These are phyloP conservation scores for Stratiomys singularior DNA, from an alignment of 2,888 invertebrate genomes.

Conservation along the genomic window DNA sequence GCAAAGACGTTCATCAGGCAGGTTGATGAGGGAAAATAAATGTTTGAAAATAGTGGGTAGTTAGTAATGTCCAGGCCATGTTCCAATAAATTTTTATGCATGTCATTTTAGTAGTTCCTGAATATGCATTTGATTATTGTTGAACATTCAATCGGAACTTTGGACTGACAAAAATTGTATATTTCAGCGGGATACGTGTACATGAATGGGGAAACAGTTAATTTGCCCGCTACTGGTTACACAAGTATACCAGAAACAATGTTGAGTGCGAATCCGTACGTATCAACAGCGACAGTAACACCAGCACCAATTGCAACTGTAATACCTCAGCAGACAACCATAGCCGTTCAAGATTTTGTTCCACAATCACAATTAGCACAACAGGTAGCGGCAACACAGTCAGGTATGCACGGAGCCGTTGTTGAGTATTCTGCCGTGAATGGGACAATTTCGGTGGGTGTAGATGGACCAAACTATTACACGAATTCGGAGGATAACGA, in stretches of 20 bases:
- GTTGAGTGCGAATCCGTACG: constrained; percentile 63
- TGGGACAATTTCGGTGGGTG: constrained; percentile 59
- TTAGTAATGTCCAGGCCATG: too few relatives aligned
- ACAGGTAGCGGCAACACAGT: constrained; percentile 50
- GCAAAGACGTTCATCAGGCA: too few relatives aligned
- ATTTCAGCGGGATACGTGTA: constrained; percentile 74
- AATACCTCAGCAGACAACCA: constrained; percentile 57
- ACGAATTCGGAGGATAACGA: constrained; percentile 26
- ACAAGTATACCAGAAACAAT: constrained; percentile 75
- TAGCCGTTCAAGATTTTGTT: constrained; percentile 48
- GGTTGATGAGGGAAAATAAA: too few relatives aligned
- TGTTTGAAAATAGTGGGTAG: too few relatives aligned
- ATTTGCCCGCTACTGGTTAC: constrained; percentile 75
- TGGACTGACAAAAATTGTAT: too few relatives aligned
- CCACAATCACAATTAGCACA: constrained; percentile 54
- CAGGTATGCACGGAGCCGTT: constrained; percentile 41
- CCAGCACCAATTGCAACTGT: constrained; percentile 60
- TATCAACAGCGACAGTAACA: constrained; percentile 59
- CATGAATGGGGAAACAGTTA: constrained; percentile 86
- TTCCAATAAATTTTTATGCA: too few relatives aligned
- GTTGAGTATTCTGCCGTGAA: constrained; percentile 58
- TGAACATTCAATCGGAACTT: too few relatives aligned
- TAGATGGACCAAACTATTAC: constrained; percentile 56
- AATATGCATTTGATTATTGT: too few relatives aligned
- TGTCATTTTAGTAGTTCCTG: too few relatives aligned